Base-by-base conservation (phyloP, 2,888 invertebrate species). In the Gymnosoma rotundatum region DNA sequence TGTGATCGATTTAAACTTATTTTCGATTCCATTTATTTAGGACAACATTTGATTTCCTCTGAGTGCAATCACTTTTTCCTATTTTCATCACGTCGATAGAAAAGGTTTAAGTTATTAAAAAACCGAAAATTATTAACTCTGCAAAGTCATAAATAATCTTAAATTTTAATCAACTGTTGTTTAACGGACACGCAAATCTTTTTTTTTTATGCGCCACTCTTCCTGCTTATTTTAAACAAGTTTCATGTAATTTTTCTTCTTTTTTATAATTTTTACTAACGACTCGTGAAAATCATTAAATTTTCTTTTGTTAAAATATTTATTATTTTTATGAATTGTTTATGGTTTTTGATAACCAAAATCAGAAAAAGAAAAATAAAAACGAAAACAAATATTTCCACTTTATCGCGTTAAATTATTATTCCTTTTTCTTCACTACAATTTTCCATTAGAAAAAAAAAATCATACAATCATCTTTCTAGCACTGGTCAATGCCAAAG, bases 241-340 rank as follows among this genome's bases (percentile, higher is more conserved):
- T 56, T 64, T 72, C 21, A 20, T 48, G 50, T n/a, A 38, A 25
- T 18, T 61, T 45, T 36, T n/a, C 7, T 18, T 74, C 7, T 36
- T 12, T 4, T 18, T 74, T 54, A 48, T 5, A 48, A 61, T 25
- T 56, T n/a, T 9, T 45, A 25, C 66, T 52, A 10, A 58, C 20
- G 36, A 61, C 54, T 78, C 52, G 67, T 76, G 72, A 64, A 84
- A 81, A 78, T 81, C 63, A 81, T 81, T 73, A 78, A 72, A 58
- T 64, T 72, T 52, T 25, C 25, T 60, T 60, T 76, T 76, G 66
- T 78, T 72, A 83, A 83, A 78, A 73, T 78, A 78, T 78, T 72
- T 78, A 72, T 72, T 76, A 66, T 54, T 76, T 81, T 81, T 81
- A 81, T 81, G 78, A 84, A 73, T 84, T 84, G 81, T 84, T 81